Evolutionary conservation across 1,140 invertebrate species (phyloP).

Genomic region (Chelonus insularis): DNA sequence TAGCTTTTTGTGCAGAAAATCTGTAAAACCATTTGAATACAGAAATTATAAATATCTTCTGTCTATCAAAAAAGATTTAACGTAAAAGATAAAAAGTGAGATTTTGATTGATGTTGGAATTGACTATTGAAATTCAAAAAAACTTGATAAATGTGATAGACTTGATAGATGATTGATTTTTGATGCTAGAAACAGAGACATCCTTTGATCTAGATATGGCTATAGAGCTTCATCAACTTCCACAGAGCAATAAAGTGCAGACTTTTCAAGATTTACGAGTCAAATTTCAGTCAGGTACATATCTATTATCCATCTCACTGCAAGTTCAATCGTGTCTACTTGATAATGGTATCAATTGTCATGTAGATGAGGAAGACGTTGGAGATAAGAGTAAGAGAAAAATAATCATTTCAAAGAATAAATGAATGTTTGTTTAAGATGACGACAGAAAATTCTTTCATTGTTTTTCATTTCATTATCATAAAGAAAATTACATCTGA

Average conservation of each 20-base stretch:
- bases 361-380: not conserved
- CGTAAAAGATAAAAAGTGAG: not conserved
- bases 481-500: too few relatives aligned
- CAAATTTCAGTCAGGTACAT: not conserved
- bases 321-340: not conserved
- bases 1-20: too few relatives aligned
- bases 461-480: not conserved
- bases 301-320: conserved; percentile 2
- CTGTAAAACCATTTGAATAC: too few relatives aligned
- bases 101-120: conserved; percentile 15
- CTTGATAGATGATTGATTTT: conserved; percentile 16
- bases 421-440: not conserved
- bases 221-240: not conserved
- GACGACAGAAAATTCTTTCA: not conserved
- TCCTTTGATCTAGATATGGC: not conserved
- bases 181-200: not conserved
- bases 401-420: not conserved
- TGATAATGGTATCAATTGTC: not conserved
- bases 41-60: too few relatives aligned
- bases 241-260: not conserved
- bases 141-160: not conserved
- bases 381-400: not conserved
- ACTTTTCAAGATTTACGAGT: not conserved
- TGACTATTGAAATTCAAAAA: not conserved
- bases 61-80: not conserved